A percentile compares a stretch with the other conserved stretches of the same genome.
Evolutionary conservation across 2,797 vertebrate genomes (phyloP).

Genomic region (Arnoldichthys spilopterus): DNA sequence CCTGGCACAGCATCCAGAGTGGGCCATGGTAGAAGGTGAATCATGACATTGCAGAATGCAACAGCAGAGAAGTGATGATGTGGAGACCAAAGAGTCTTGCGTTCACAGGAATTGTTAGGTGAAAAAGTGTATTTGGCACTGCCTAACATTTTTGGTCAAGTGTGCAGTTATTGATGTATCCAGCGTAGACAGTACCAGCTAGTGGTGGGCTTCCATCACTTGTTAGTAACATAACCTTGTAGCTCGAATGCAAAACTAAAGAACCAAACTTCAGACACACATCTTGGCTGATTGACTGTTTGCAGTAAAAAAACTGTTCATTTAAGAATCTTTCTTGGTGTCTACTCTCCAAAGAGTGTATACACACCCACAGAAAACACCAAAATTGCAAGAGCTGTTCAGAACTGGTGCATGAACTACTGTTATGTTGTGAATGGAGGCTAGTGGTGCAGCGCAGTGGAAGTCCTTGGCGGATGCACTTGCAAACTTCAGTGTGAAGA

Average conservation of each 20-base stretch:
- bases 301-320: no score
- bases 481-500: conserved; percentile 37
- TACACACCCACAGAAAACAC: not conserved
- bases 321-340: no score
- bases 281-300: no score
- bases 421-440: conserved; percentile 20
- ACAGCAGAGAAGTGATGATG: not conserved
- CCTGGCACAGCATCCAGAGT: conserved; percentile 5
- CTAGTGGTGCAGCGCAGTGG: not conserved
- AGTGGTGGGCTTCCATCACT: not conserved
- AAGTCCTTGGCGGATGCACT: conserved; percentile 41
- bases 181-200: not conserved
- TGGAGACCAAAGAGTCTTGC: not conserved
- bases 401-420: not conserved
- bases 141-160: not conserved
- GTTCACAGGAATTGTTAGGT: no score
- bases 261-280: not conserved
- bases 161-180: not conserved
- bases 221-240: not conserved
- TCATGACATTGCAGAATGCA: not conserved
- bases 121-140: not conserved
- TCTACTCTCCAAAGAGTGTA: not conserved
- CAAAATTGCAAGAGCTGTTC: not conserved
- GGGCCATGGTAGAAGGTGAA: not conserved
- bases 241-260: not conserved